Percentiles rank a stretch among this genome's conserved stretches.
Conservation (phyloP, 2,797 vertebrate genomes). For the Furcifer pardalis region DNA sequence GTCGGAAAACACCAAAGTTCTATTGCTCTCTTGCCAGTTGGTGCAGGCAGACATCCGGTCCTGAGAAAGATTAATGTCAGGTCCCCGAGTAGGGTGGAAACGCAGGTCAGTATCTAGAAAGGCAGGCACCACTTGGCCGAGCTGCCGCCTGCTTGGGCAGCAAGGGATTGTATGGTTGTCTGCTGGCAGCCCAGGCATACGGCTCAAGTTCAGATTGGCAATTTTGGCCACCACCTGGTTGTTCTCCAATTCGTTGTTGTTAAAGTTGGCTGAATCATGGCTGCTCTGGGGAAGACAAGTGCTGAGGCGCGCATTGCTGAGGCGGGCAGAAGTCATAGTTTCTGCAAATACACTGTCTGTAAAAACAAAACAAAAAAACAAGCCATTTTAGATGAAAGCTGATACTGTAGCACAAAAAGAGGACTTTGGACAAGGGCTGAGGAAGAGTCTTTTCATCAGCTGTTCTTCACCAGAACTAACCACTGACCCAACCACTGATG, state of each 20-base stretch:
- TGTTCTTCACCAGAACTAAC: conserved; percentile 3
- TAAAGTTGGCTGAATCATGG: conserved; percentile 98
- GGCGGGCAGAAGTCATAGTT: conserved; percentile 89
- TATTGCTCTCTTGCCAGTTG: conserved; percentile 91
- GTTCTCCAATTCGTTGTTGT: conserved; percentile 97
- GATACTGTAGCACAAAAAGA: background rate
- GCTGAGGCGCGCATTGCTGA: conserved; percentile 90
- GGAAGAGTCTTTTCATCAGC: background rate
- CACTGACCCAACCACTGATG: background rate
- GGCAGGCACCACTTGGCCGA: conserved; percentile 77
- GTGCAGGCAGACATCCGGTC: conserved; percentile 92
- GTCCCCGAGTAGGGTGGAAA: conserved; percentile 91
- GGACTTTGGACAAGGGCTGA: too few species aligned
- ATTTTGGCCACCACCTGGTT: conserved; percentile 96
- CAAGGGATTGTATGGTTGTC: conserved; percentile 86
- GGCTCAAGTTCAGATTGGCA: conserved; percentile 89
- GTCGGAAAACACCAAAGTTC: conserved; percentile 94
- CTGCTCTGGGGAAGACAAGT: conserved; percentile 93
- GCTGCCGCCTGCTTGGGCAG: conserved; percentile 80
- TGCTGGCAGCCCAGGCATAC: conserved; percentile 65
- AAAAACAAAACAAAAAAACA: conserved; percentile 56
- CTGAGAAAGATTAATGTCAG: conserved; percentile 90
- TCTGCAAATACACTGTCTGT: conserved; percentile 96
- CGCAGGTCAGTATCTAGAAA: conserved; percentile 91
- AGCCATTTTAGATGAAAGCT: conserved; percentile 42